These are phyloP conservation scores for Cryptoprocta ferox DNA, from an alignment of 2,797 vertebrate genomes.

Conservation along the genomic window DNA sequence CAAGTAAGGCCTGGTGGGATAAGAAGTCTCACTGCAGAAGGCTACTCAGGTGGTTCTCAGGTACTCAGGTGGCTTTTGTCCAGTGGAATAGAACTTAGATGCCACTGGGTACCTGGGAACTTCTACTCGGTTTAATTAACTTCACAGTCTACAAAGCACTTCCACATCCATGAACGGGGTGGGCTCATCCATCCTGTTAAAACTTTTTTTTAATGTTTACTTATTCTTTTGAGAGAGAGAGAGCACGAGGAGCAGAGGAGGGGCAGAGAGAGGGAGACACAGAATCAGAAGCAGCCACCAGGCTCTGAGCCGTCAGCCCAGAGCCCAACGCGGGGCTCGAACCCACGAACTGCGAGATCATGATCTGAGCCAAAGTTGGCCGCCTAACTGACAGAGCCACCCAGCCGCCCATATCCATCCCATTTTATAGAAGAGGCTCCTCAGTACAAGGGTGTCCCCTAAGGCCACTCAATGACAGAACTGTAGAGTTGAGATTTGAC, in stretches of 20 bases:
- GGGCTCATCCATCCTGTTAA: background rate
- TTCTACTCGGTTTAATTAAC: background rate
- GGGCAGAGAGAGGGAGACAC: no score
- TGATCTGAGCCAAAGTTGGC: no score
- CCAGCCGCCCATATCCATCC: background rate
- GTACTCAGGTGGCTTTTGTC: background rate
- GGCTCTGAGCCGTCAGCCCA: no score
- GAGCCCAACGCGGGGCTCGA: no score
- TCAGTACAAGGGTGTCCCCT: background rate
- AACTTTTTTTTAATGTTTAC: no score
- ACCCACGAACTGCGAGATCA: no score
- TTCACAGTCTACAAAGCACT: background rate
- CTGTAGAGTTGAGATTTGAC: background rate
- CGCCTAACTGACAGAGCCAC: no score
- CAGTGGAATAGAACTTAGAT: background rate
- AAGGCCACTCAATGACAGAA: background rate
- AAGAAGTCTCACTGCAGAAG: background rate
- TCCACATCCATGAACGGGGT: no score
- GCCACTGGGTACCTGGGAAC: fast-evolving
- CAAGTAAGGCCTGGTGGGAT: background rate
- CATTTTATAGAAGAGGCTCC: background rate
- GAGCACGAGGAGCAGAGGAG: no score
- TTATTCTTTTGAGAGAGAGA: no score
- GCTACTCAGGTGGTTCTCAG: background rate
- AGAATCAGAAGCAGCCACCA: no score